Evolutionary conservation across 2,797 vertebrate genomes (phyloP).

Genomic region (Myotis vivesi): DNA sequence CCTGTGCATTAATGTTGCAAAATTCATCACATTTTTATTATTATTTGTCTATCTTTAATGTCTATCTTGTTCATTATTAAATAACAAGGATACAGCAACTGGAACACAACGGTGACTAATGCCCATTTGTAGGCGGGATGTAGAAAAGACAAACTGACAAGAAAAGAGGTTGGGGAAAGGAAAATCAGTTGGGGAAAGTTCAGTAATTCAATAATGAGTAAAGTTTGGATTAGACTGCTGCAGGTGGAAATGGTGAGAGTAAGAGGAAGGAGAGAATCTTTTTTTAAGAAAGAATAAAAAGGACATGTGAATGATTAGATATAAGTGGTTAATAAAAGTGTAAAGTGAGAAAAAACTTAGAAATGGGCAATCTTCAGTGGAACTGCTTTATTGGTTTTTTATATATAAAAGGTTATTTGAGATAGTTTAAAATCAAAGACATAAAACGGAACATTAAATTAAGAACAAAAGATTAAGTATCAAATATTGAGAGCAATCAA

Average conservation of each 20-base stretch:
- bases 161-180: background rate
- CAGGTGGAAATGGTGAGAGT: background rate
- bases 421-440: slow-evolving; percentile 44
- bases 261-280: background rate
- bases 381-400: slow-evolving; percentile 30
- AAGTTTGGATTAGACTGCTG: background rate
- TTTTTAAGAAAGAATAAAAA: background rate
- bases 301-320: background rate
- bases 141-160: background rate
- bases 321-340: background rate
- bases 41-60: background rate
- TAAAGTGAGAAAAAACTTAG: background rate
- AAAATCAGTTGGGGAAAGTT: background rate
- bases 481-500: background rate
- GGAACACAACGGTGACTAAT: background rate
- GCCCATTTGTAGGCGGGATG: background rate
- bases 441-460: slow-evolving; percentile 31
- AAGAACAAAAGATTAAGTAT: background rate
- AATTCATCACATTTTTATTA: background rate
- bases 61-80: background rate
- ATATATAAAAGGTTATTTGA: slow-evolving; percentile 40
- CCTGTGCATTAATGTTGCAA: background rate
- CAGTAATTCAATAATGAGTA: background rate
- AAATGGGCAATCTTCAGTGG: background rate
- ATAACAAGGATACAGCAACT: background rate